phyloP scores from a whole-genome alignment of 2,888 invertebrate species.

The Crossocerus cetratus region DNA sequence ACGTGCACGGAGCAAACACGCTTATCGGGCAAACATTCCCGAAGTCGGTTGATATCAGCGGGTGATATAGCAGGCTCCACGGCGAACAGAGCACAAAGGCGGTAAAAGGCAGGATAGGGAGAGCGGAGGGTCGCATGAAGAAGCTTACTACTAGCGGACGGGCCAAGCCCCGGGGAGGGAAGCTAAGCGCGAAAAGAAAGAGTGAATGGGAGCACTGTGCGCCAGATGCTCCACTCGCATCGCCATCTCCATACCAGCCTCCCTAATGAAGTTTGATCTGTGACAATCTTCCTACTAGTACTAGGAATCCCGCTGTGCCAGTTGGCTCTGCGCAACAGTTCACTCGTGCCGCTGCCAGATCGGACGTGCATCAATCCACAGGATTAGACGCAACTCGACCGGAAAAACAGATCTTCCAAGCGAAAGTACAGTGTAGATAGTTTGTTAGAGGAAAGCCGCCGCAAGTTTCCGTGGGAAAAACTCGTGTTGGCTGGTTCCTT shows the following conservation, averaged over 20 bases:
- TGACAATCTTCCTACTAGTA: slow-evolving; percentile 25
- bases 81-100: slow-evolving; percentile 50
- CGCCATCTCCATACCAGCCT: slow-evolving; percentile 43
- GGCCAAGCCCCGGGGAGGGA: not conserved
- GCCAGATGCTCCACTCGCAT: slow-evolving; percentile 60
- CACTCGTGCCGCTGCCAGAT: too few relatives aligned
- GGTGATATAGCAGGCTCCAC: slow-evolving; percentile 37
- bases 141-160: slow-evolving; percentile 35
- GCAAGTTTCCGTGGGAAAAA: too few relatives aligned
- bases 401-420: too few relatives aligned
- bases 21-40: slow-evolving; percentile 34
- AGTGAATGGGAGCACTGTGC: slow-evolving; percentile 66
- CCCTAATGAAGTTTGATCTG: slow-evolving; percentile 52
- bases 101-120: slow-evolving; percentile 44
- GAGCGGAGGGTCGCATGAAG: slow-evolving; percentile 35
- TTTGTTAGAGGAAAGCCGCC: too few relatives aligned
- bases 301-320: slow-evolving; percentile 16
- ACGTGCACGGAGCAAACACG: slow-evolving; percentile 30
- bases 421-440: too few relatives aligned
- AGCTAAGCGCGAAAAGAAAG: slow-evolving; percentile 42
- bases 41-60: slow-evolving; percentile 45
- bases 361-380: too few relatives aligned
- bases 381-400: too few relatives aligned
- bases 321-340: too few relatives aligned
- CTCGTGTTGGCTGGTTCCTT: too few relatives aligned